Conservation (phyloP, 2,888 invertebrate genomes). For the Petrophora chlorosata region DNA sequence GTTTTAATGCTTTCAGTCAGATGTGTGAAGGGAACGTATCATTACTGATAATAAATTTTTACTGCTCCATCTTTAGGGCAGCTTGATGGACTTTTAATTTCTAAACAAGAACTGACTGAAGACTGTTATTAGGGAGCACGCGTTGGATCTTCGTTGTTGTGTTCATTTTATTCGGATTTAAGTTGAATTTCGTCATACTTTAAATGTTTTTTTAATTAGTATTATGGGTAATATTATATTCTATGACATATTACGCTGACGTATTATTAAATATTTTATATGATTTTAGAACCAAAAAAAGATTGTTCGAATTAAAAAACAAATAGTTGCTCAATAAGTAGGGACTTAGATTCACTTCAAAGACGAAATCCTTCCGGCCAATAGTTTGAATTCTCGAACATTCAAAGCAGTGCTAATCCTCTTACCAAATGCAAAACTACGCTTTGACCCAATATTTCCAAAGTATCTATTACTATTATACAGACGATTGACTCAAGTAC, state of each 20-base stretch:
- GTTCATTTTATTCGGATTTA: not conserved
- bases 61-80: conserved; percentile 21
- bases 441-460: conserved; percentile 57
- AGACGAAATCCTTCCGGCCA: conserved; percentile 6
- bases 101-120: conserved; percentile 8
- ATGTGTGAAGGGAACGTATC: conserved; percentile 24
- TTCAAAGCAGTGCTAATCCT: conserved; percentile 49
- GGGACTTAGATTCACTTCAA: no score
- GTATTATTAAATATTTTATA: no score
- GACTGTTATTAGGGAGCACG: not conserved
- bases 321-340: no score
- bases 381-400: conserved; percentile 20
- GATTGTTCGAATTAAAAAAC: no score
- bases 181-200: no score
- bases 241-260: no score
- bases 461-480: conserved; percentile 33
- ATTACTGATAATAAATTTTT: conserved; percentile 45
- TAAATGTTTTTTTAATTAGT: no score
- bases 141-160: not conserved
- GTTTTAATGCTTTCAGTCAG: conserved; percentile 10
- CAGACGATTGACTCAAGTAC: conserved; percentile 12
- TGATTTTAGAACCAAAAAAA: no score
- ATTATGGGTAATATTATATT: no score
- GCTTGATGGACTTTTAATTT: conserved; percentile 11
- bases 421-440: conserved; percentile 43